Evolutionary conservation across 1,140 invertebrate genomes (phyloP), one percentile per base, ranked within the genome.

Genomic region (Monochamus saltuarius): DNA sequence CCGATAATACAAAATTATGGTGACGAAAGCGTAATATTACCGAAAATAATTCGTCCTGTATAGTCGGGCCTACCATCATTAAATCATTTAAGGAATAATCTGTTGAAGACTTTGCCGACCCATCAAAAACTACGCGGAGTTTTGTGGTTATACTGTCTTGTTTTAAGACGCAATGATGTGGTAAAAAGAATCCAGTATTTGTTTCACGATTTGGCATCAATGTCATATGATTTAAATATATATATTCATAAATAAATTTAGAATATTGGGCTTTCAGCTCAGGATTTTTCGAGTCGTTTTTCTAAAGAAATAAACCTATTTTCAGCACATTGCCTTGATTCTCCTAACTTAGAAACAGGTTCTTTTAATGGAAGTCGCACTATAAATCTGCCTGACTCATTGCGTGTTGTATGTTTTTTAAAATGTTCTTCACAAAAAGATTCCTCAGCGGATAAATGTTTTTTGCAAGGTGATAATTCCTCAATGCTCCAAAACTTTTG

Each of bases 401-500:
- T 49, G 19, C 54, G 36, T 34, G 16, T 49, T 17, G 46, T 40
- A 35, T 6, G 62, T 56, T 62, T 46, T 8, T 17, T 13, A 47
- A 65, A 69, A 50, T 67, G 56, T 9, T 58, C 47, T 43, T 67
- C 65, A 34, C 59, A 65, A 13, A n/a, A 8, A 22, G 14, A 36
- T 46, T 67, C 63, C 43, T 59, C 63, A 11, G 16, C 10, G 13
- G 54, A 65, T 10, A 57, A 50, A 38, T 7, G 36, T n/a, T 14
- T 34, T n/a, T 43, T 58, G 29, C n/a, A n/a, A n/a, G 51, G 19
- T 47, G 22, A 1, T 16, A 14, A 52, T 36, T 61, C 42, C 52
- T 68, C 66, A 9, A 65, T 16, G 35, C 59, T 46, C 65, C 65
- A 67, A 53, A 62, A 67, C 52, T 62, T 57, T 19, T 39, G 11